phyloP scores from a whole-genome alignment of 2,797 vertebrate genomes.

The Petrocephalus sullivani region DNA sequence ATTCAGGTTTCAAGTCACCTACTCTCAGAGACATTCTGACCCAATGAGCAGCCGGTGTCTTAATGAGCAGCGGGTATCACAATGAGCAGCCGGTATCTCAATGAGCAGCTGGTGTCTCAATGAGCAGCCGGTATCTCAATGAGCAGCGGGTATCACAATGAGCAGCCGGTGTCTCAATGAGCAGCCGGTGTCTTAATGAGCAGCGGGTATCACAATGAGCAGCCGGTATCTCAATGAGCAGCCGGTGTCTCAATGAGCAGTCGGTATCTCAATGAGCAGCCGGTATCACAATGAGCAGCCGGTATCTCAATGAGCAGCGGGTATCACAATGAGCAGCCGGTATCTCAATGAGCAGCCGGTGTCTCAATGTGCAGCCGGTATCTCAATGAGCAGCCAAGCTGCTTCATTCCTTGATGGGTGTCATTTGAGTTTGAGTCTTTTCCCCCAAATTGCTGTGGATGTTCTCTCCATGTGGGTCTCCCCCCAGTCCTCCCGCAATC shows the following conservation, averaged over 20 bases:
- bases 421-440: too few species aligned
- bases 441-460: background rate
- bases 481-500: background rate
- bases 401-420: too few species aligned
- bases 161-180: background rate
- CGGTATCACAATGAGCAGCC: too few species aligned
- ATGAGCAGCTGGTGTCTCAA: background rate
- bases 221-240: background rate
- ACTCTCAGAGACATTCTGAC: background rate
- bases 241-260: background rate
- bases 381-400: background rate
- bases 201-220: background rate
- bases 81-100: background rate
- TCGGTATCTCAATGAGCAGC: too few species aligned
- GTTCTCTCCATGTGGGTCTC: background rate
- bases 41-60: background rate
- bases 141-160: background rate
- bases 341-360: too few species aligned
- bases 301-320: too few species aligned
- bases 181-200: background rate
- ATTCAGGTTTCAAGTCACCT: background rate
- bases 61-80: background rate
- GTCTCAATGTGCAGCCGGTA: background rate
- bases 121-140: background rate
- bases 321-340: too few species aligned